A percentile compares a stretch with the other conserved stretches of the same genome.
phyloP scores from a whole-genome alignment of 2,888 invertebrate species.

The Tipula helvola region DNA sequence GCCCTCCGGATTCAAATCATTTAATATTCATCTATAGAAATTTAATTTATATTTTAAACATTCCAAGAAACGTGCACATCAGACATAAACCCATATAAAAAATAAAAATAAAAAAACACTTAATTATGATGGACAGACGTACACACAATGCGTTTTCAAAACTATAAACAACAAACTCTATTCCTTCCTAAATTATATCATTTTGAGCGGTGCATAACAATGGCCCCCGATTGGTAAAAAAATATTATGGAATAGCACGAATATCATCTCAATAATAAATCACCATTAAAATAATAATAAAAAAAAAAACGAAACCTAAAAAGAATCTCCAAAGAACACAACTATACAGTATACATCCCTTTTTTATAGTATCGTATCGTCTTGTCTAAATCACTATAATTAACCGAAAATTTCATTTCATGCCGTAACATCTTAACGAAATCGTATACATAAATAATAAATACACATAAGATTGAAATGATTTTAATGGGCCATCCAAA shows the following conservation, averaged over 20 bases:
- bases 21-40: not conserved
- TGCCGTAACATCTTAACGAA: not conserved
- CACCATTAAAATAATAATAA: not conserved
- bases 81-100: not conserved
- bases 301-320: not conserved
- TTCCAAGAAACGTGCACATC: not conserved
- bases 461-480: not conserved
- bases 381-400: not conserved
- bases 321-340: not conserved
- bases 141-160: not conserved
- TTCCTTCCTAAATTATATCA: not conserved
- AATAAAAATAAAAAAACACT: too few relatives aligned
- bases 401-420: not conserved
- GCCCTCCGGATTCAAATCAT: not conserved
- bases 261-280: not conserved
- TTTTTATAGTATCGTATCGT: not conserved
- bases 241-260: not conserved
- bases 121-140: not conserved
- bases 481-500: not conserved
- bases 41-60: not conserved
- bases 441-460: not conserved
- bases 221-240: not conserved
- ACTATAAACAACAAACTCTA: not conserved
- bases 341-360: not conserved
- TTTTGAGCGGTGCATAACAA: not conserved